These are phyloP conservation scores for Crepidodera aurea DNA, from an alignment of 2,888 invertebrate genomes.

Conservation along the genomic window DNA sequence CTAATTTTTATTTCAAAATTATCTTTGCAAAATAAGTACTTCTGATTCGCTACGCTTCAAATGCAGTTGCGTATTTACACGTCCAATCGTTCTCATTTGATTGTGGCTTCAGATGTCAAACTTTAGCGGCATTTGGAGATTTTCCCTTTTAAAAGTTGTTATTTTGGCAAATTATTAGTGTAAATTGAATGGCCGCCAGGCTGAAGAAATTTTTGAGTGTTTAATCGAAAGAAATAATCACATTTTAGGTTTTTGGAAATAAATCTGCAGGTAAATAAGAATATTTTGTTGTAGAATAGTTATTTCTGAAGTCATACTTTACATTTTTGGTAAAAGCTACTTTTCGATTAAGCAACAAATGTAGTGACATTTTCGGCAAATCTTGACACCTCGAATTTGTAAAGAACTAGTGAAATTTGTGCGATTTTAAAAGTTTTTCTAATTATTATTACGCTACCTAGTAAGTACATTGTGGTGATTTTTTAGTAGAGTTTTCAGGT, in stretches of 20 bases:
- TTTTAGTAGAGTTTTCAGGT: not conserved
- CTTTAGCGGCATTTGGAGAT: not conserved
- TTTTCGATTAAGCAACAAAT: constrained; percentile 10
- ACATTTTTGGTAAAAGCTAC: not conserved
- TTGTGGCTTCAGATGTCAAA: too few species aligned
- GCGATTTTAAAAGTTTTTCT: not conserved
- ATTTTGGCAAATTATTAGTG: constrained; percentile 13
- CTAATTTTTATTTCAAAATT: too few species aligned
- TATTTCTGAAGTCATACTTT: not conserved
- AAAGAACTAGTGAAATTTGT: constrained; percentile 11
- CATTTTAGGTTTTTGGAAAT: constrained; percentile 9
- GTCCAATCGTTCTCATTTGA: too few species aligned
- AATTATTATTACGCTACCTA: not conserved
- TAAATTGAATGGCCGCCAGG: constrained; percentile 23
- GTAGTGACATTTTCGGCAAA: constrained; percentile 26
- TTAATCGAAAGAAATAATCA: constrained; percentile 8
- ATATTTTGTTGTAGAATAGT: not conserved
- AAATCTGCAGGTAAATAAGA: constrained; percentile 17
- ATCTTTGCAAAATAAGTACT: too few species aligned
- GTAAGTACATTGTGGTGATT: not conserved
- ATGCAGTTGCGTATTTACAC: too few species aligned
- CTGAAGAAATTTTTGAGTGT: constrained; percentile 19
- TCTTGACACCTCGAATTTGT: constrained; percentile 14
- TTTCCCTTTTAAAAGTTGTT: constrained; percentile 8
- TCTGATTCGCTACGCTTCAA: too few species aligned